phyloP scores from a whole-genome alignment of 2,797 vertebrate species.

The Ceyx erithaca region DNA sequence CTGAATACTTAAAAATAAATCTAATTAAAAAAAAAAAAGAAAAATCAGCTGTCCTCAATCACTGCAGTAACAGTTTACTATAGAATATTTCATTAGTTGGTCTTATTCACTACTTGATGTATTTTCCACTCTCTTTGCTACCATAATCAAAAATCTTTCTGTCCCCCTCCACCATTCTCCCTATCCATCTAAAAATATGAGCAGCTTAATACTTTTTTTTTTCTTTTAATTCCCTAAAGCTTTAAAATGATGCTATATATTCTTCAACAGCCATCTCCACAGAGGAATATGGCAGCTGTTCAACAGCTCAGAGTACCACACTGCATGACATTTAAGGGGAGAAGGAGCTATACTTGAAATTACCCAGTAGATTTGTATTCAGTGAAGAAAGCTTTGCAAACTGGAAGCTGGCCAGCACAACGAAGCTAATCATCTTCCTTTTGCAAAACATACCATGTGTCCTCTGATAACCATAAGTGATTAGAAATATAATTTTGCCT shows the following conservation, averaged over 20 bases:
- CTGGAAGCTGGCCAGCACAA: slow-evolving; percentile 6
- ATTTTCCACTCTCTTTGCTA: neutral
- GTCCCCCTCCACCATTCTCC: neutral
- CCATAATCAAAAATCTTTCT: neutral
- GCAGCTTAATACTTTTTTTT: neutral
- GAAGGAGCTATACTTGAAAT: neutral
- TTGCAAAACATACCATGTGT: neutral
- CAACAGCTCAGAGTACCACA: neutral
- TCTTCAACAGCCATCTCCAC: neutral
- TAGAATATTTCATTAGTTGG: neutral
- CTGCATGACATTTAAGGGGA: neutral
- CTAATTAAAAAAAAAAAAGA: neutral
- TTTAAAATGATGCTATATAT: neutral
- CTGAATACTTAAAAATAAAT: neutral
- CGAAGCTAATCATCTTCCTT: neutral
- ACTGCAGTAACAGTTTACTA: neutral
- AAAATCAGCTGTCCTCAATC: neutral
- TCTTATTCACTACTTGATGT: neutral
- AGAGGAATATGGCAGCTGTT: neutral
- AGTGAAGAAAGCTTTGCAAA: neutral
- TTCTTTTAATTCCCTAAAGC: neutral
- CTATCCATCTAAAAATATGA: neutral
- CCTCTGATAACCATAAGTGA: neutral
- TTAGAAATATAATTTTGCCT: slow-evolving; percentile 13
- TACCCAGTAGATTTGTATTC: neutral